These are phyloP conservation scores for Maniola jurtina DNA, from an alignment of 1,140 invertebrate species.

Conservation along the genomic window DNA sequence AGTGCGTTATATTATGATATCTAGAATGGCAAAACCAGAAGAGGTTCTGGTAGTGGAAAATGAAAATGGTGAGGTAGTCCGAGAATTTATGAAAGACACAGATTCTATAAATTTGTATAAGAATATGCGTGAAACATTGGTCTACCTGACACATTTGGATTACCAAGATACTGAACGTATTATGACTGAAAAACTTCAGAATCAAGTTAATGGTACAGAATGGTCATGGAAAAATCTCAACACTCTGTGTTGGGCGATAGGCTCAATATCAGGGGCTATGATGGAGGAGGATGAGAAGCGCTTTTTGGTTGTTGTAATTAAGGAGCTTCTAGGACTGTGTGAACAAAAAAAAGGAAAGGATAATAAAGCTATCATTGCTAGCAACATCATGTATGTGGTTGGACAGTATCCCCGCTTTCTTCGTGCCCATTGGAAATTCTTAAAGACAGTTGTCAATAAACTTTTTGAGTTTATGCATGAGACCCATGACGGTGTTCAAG, in stretches of 20 bases:
- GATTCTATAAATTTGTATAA: slow-evolving; percentile 99
- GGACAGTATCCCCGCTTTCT: slow-evolving; percentile 99
- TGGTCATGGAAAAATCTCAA: slow-evolving; percentile 99
- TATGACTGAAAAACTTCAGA: slow-evolving; percentile 99
- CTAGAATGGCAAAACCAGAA: slow-evolving; percentile 99
- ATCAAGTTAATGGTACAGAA: slow-evolving; percentile 99
- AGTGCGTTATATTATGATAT: slow-evolving; percentile 99
- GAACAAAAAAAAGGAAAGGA: slow-evolving; percentile 99
- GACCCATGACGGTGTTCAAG: slow-evolving; percentile 99
- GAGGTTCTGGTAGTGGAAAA: slow-evolving; percentile 99
- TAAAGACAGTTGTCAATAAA: slow-evolving; percentile 99
- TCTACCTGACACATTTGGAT: slow-evolving; percentile 99
- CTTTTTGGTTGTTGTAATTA: slow-evolving; percentile 99
- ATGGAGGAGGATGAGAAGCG: slow-evolving; percentile 99
- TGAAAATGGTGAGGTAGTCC: slow-evolving; percentile 99
- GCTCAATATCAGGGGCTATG: slow-evolving; percentile 99
- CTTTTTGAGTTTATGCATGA: slow-evolving; percentile 99
- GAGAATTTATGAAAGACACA: slow-evolving; percentile 99
- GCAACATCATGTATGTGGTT: slow-evolving; percentile 99
- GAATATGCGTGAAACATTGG: slow-evolving; percentile 99
- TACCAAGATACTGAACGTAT: slow-evolving; percentile 98
- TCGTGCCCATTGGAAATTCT: slow-evolving; percentile 99
- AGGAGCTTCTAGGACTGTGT: slow-evolving; percentile 98
- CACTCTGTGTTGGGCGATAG: slow-evolving; percentile 99
- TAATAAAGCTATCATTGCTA: slow-evolving; percentile 99